These are phyloP conservation scores for Microctonus aethiopoides DNA, from an alignment of 2,888 invertebrate species.

Conservation along the genomic window DNA sequence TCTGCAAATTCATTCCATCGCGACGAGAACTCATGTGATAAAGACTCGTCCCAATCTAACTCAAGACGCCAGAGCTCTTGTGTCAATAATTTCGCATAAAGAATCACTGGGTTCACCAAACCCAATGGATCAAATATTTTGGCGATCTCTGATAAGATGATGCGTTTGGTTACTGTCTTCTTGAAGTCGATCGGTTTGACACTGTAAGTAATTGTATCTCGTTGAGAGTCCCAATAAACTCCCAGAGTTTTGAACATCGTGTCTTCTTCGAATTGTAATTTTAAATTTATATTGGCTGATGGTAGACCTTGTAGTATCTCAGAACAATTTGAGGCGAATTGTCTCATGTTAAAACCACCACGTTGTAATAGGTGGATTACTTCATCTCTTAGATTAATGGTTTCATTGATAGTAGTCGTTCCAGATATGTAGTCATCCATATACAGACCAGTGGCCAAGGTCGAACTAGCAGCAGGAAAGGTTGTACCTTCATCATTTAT, in stretches of 20 bases:
- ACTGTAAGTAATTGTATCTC: conserved; percentile 33
- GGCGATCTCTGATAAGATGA: conserved; percentile 43
- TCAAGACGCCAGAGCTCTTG: conserved; percentile 44
- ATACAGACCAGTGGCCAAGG: conserved; percentile 34
- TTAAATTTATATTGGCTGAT: conserved; percentile 16
- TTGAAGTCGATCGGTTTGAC: conserved; percentile 21
- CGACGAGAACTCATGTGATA: conserved; percentile 33
- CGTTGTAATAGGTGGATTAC: conserved; percentile 16
- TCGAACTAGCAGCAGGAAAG: conserved; percentile 18
- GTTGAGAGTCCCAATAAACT: conserved; percentile 30
- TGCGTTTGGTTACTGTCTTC: conserved; percentile 35
- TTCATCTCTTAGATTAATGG: conserved; percentile 27
- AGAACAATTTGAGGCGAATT: conserved; percentile 44
- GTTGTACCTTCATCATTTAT: conserved; percentile 27
- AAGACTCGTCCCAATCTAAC: conserved; percentile 43
- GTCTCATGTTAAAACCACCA: conserved; percentile 35
- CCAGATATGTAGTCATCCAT: conserved; percentile 40
- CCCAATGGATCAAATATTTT: conserved; percentile 46
- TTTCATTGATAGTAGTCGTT: conserved; percentile 21
- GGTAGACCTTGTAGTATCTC: conserved; percentile 23
- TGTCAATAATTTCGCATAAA: conserved; percentile 42
- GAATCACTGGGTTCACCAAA: conserved; percentile 41
- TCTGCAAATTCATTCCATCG: conserved; percentile 33
- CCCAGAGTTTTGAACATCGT: conserved; percentile 36
- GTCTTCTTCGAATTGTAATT: conserved; percentile 21